Base-by-base conservation (phyloP, 2,113 vertebrate genomes). In the Sterrhoptilus dennistouni region DNA sequence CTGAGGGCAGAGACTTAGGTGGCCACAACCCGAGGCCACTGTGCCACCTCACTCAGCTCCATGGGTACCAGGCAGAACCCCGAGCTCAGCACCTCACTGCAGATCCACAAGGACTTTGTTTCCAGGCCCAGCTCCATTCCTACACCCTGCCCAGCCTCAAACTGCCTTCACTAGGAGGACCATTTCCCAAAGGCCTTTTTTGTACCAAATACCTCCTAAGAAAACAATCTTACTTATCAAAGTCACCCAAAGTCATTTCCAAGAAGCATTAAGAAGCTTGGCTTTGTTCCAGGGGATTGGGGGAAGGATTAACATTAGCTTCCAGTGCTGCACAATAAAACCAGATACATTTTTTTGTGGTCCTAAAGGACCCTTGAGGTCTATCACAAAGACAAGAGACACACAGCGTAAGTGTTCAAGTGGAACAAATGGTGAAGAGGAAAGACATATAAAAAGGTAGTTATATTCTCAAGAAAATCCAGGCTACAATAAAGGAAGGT, bases 21-120 rank as follows among this genome's bases (percentile, higher is more conserved):
- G n/a, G 38, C 12, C 53, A 71, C 4, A 4, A 15, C 27, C 31
- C 4, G 1, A 42, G 12, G 36, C 52, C 47, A 28, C 0, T 9
- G 18, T 18, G 29, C 9, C 31, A 33, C 8, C 8, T 14, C 33
- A 13, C 33, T n/a, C n/a, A 66, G 35, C 45, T 36, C 35, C 0
- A 0, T 3, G 5, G 4, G 36, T 1, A 27, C 17, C 21, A 61
- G 20, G 38, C 2, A 2, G 52, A 86, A 13, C 12, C n/a, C 24
- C 0, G 1, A 54, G 49, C 69, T 6, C 2, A 5, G 2, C 11
- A 49, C 12, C 47, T 33, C 83, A 29, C 2, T 70, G 47, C 80
- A 75, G 36, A 27, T 33, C 52, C 66, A 38, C 9, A 36, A n/a
- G 29, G 12, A 65, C 33, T 29, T 53, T 2, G 5, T 19, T 21